Base-by-base conservation (phyloP, 2,113 vertebrate species). In the Silurus asotus region DNA sequence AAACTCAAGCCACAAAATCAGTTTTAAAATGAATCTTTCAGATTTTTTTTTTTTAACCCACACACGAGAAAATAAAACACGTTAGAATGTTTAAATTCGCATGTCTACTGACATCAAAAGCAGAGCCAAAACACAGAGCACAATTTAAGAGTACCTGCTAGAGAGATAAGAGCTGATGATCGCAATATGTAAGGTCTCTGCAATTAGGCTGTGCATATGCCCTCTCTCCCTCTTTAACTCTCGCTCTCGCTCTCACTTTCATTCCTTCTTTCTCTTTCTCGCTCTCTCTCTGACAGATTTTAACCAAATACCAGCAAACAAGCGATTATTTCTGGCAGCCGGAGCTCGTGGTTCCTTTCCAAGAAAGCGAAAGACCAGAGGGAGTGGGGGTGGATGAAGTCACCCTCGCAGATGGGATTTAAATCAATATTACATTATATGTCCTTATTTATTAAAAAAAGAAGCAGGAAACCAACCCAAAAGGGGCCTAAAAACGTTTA, bases 241-340 rank as follows among this genome's bases (percentile, higher is more conserved):
- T 62, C 87, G 84, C 88, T 82, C 84, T 89, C 65, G 81, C 84
- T 89, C 65, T 67, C 64, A 84, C 84, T 89, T 82, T 59, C 84
- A 90, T 75, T 90, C 74, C 86, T 81, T 90, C 90, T 90, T 82
- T 82, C 83, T 55, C 53, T 84, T 79, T 82, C 67, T 84, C 20
- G 55, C 56, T 80, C 67, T 81, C n/a, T 89, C 91, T 93, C 84
- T 94, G 92, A 94, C 92, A 93, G 93, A 91, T 92, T 94, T 94
- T 91, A 93, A 94, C 92, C 92, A 93, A 94, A 95, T 93, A 94
- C 90, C 93, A 93, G 92, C 92, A 95, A 95, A 95, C 93, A 94
- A 94, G 94, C 91, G 92, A 93, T 94, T 92, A 94, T 95, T 95
- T 93, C 92, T 95, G 95, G 93, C 94, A 94, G 93, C 88, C 89